These are phyloP conservation scores for Scolanthus callimorphus DNA, from an alignment of 92 coral and sea anemone genomes.

Conservation along the genomic window DNA sequence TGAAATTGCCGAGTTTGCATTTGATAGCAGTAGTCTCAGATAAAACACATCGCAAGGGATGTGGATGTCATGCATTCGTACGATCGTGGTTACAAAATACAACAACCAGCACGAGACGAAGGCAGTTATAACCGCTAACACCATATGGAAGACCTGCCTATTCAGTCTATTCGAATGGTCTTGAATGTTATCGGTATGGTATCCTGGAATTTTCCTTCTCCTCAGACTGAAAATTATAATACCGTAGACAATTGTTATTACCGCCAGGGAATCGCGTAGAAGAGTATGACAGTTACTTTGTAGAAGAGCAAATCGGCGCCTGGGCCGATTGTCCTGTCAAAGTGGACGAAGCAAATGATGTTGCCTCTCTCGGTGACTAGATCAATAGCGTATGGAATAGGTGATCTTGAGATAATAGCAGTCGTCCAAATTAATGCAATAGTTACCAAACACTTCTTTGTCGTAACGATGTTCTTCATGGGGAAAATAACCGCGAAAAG, in stretches of 20 bases:
- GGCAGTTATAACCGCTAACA: slow-evolving; percentile 38
- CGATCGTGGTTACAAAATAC: slow-evolving; percentile 43
- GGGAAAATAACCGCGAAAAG: slow-evolving; percentile 56
- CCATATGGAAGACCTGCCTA: slow-evolving; percentile 55
- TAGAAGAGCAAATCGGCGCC: slow-evolving; percentile 47
- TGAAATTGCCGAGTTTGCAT: slow-evolving; percentile 50
- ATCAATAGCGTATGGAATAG: slow-evolving; percentile 34
- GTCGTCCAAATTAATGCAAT: slow-evolving; percentile 38
- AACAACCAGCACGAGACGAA: slow-evolving; percentile 59
- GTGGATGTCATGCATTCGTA: slow-evolving; percentile 20
- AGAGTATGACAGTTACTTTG: slow-evolving; percentile 23
- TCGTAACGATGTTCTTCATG: slow-evolving; percentile 19
- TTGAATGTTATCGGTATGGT: slow-evolving; percentile 1
- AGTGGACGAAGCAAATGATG: slow-evolving; percentile 21
- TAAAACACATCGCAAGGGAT: slow-evolving; percentile 53
- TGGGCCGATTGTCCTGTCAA: slow-evolving; percentile 20
- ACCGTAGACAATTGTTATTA: slow-evolving; percentile 38
- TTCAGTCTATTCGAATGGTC: slow-evolving; percentile 16
- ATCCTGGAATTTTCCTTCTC: slow-evolving; percentile 19
- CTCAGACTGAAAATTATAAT: slow-evolving; percentile 28
- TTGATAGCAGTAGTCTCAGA: slow-evolving; percentile 44
- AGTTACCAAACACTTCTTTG: slow-evolving; percentile 11
- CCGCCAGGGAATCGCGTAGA: slow-evolving; percentile 43
- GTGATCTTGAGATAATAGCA: slow-evolving; percentile 40
- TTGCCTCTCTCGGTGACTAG: slow-evolving; percentile 9